Evolutionary conservation across 2,888 invertebrate species (phyloP).

Genomic region (Dione juno): DNA sequence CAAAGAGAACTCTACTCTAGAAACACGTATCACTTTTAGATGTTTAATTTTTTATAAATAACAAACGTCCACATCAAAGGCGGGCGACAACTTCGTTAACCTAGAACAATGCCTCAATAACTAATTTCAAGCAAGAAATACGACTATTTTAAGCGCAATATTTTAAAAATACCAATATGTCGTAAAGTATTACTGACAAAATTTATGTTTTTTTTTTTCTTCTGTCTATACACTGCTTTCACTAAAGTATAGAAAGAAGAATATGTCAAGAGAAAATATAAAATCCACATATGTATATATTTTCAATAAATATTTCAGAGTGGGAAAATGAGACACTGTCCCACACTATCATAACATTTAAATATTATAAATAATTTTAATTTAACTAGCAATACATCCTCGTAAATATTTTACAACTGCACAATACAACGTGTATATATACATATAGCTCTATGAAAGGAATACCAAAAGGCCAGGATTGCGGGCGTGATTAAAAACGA

Average conservation of each 20-base stretch:
- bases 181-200: not conserved
- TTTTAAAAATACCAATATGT: not conserved
- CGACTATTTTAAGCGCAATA: not conserved
- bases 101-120: constrained; percentile 40
- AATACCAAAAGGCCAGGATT: constrained; percentile 38
- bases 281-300: too few relatives aligned
- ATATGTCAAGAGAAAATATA: too few relatives aligned
- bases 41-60: constrained; percentile 24
- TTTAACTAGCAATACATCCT: not conserved
- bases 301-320: too few relatives aligned
- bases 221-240: too few relatives aligned
- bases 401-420: not conserved
- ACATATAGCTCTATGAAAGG: constrained; percentile 11
- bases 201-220: not conserved
- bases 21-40: constrained; percentile 19
- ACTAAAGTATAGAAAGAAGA: too few relatives aligned
- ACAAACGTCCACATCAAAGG: constrained; percentile 38
- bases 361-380: not conserved
- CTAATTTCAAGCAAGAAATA: constrained; percentile 24
- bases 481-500: constrained; percentile 53
- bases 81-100: constrained; percentile 30
- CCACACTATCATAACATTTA: too few relatives aligned
- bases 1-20: constrained; percentile 5
- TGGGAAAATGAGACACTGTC: too few relatives aligned
- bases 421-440: not conserved